Conservation (phyloP, 1,140 invertebrate genomes). For the Meloidogyne hapla region DNA sequence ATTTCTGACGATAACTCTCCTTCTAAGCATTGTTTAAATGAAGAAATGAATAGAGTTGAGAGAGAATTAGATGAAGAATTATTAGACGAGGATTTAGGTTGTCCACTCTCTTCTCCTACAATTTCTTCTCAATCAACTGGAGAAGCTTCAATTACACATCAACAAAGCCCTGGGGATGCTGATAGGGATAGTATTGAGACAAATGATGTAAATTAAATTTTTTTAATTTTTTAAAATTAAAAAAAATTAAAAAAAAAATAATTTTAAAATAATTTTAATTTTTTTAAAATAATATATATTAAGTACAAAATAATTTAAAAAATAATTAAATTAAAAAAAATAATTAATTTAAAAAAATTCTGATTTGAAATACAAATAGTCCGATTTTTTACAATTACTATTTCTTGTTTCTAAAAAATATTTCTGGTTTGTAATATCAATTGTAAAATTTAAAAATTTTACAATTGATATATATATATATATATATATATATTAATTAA, state of each 20-base stretch:
- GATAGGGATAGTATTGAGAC: constrained; percentile 13
- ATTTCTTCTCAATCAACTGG: constrained; percentile 27
- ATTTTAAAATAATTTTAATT: too few relatives aligned
- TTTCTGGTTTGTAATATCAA: too few relatives aligned
- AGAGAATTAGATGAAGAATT: constrained; percentile 10
- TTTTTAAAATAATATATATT: too few relatives aligned
- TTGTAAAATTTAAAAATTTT: too few relatives aligned
- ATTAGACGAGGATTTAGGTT: constrained; percentile 4
- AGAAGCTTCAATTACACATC: constrained; percentile 18
- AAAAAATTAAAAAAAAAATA: neutral
- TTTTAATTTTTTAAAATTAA: neutral
- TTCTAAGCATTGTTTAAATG: neutral
- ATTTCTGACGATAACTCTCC: neutral
- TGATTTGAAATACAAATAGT: too few relatives aligned
- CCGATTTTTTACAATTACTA: too few relatives aligned
- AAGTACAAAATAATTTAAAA: too few relatives aligned
- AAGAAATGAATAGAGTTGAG: constrained; percentile 8
- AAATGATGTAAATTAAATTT: constrained; percentile 1
- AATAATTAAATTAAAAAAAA: too few relatives aligned
- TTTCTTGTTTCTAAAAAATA: too few relatives aligned
- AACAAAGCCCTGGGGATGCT: constrained; percentile 17
- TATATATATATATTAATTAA: too few relatives aligned
- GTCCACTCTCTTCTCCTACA: constrained; percentile 22
- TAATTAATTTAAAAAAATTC: too few relatives aligned
- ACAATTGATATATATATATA: too few relatives aligned